Evolutionary conservation across 2,888 invertebrate species (phyloP), one percentile per base, ranked within the genome.

Genomic region (Dichetophora obliterata): DNA sequence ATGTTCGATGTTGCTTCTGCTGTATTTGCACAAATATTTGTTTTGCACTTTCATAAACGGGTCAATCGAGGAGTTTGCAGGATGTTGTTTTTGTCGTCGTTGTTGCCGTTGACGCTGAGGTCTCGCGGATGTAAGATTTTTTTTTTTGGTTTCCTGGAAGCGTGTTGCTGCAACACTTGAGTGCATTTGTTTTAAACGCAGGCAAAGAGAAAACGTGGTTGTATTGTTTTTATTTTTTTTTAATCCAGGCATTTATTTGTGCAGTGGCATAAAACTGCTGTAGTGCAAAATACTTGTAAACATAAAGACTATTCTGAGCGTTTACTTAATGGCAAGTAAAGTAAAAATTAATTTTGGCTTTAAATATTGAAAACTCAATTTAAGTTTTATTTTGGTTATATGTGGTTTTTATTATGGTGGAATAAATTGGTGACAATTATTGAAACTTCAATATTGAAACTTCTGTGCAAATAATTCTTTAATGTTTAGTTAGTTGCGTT

Each of bases 21-120:
- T 70, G 57, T 57, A n/a, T 76, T 76, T 77, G 75, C 68, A 75
- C 75, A 82, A 82, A 83, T 82, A 81, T 83, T 83, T 81, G 75
- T 78, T 80, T 81, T 75, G 76, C 79, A 80, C 81, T 80, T 79
- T 76, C 80, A 79, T 80, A 82, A 82, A 79, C 80, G 79, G 81
- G 81, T 83, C 81, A 83, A 82, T 80, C 50, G 27, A n/a, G 63
- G 5, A 65, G 63, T n/a, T 19, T 14, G 16, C 11, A n/a, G 54
- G 66, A 43, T 37, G 43, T 37, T 22, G 37, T 66, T 27, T 31
- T 16, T 24, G 31, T 11, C 6, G 27, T 24, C 8, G 63, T 31
- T 61, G 61, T 16, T 24, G 63, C 11, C 63, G 27, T 34, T 27
- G 37, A n/a, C 14, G 37, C 3, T 19, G 34, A 65, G 16, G 37